A percentile compares a stretch with the other conserved stretches of the same genome.
These are phyloP conservation scores for Papilio polytes DNA, from an alignment of 1,140 invertebrate genomes.

Conservation along the genomic window DNA sequence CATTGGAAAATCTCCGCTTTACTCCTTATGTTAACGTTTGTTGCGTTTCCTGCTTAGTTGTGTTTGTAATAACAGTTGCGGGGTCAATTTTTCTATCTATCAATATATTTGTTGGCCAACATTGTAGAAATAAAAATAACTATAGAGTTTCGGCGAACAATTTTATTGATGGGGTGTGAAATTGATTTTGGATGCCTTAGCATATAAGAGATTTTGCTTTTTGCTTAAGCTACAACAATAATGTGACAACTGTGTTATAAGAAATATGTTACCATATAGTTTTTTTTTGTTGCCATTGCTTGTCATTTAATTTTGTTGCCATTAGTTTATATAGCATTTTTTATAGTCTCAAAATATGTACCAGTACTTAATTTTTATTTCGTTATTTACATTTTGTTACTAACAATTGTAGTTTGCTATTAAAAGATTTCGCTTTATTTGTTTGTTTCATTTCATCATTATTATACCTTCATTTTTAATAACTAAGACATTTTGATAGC, in stretches of 20 bases:
- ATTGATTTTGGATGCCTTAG: constrained; percentile 77
- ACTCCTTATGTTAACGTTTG: constrained; percentile 33
- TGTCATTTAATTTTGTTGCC: constrained; percentile 32
- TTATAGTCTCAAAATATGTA: neutral
- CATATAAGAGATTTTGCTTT: constrained; percentile 59
- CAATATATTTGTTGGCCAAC: constrained; percentile 54
- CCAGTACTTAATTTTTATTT: constrained; percentile 44
- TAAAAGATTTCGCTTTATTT: constrained; percentile 47
- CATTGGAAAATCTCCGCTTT: constrained; percentile 20
- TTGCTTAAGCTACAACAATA: constrained; percentile 27
- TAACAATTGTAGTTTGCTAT: constrained; percentile 45
- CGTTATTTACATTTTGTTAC: constrained; percentile 42
- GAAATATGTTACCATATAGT: constrained; percentile 28
- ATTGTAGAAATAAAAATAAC: neutral
- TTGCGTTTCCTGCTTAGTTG: constrained; percentile 73
- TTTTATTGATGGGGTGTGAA: constrained; percentile 70
- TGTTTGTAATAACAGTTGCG: constrained; percentile 69
- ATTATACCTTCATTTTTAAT: neutral
- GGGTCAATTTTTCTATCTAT: constrained; percentile 80
- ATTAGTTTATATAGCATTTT: constrained; percentile 9
- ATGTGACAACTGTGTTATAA: constrained; percentile 8
- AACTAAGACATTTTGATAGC: too few species aligned
- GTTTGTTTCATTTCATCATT: constrained; percentile 43
- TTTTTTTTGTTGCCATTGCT: constrained; percentile 22
- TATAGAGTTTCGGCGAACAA: constrained; percentile 44